These are phyloP conservation scores for Hesperophylax magnus DNA, from an alignment of 1,140 invertebrate species.

Conservation along the genomic window DNA sequence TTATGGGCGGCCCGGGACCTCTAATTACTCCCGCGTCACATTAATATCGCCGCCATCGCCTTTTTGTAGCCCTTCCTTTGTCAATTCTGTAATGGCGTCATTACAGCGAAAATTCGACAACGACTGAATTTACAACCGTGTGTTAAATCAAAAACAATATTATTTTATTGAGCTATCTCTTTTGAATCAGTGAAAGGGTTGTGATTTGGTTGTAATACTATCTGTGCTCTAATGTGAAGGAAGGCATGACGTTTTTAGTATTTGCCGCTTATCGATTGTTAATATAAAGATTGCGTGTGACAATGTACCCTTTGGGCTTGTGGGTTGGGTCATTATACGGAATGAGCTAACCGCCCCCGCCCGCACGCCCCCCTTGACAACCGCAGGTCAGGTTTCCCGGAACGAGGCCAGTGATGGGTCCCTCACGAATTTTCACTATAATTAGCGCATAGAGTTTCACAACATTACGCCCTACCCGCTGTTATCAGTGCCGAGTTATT, in stretches of 20 bases:
- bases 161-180: too few species aligned
- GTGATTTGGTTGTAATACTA: too few species aligned
- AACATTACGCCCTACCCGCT: conserved; percentile 10
- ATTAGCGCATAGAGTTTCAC: conserved; percentile 43
- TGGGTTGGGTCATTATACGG: conserved; percentile 1
- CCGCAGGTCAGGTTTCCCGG: neutral
- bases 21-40: conserved; percentile 41
- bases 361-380: neutral
- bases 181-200: too few species aligned
- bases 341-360: neutral
- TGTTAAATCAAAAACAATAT: too few species aligned
- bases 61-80: conserved; percentile 32
- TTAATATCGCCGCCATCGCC: conserved; percentile 22
- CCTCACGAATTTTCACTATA: conserved; percentile 43
- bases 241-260: too few species aligned
- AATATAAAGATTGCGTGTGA: conserved; percentile 22
- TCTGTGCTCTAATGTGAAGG: too few species aligned
- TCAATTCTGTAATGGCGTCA: conserved; percentile 17
- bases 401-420: conserved; percentile 23
- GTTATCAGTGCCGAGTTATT: conserved; percentile 41
- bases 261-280: neutral
- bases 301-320: neutral
- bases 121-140: too few species aligned
- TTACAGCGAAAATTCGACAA: neutral
- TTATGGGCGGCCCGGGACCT: conserved; percentile 37